A percentile compares a stretch with the other conserved stretches of the same genome.
These are phyloP conservation scores for Homalodisca vitripennis DNA, from an alignment of 1,140 invertebrate genomes.

Conservation along the genomic window DNA sequence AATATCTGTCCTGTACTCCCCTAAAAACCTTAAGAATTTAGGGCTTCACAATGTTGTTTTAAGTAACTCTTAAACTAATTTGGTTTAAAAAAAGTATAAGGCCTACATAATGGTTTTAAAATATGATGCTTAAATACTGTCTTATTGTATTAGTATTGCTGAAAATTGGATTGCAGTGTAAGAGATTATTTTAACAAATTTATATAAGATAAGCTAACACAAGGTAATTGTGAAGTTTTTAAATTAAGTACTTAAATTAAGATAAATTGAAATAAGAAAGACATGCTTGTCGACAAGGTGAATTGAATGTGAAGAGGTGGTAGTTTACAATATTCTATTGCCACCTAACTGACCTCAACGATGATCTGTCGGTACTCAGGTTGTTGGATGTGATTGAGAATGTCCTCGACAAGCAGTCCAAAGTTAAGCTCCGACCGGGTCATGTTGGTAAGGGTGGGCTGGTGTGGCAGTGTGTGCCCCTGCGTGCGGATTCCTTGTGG, in stretches of 20 bases:
- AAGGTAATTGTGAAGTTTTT: neutral
- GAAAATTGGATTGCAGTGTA: no score
- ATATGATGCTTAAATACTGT: no score
- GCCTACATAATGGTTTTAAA: no score
- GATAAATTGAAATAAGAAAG: neutral
- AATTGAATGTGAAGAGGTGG: no score
- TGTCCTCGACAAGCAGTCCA: slow-evolving; percentile 91
- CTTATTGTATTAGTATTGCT: no score
- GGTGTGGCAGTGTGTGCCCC: slow-evolving; percentile 81
- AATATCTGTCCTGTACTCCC: no score
- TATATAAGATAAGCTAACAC: neutral
- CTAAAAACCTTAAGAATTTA: no score
- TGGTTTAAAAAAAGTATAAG: no score
- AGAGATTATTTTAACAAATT: no score
- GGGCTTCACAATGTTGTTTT: no score
- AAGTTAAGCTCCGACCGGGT: slow-evolving; percentile 95
- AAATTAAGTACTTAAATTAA: neutral
- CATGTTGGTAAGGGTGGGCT: slow-evolving; percentile 94
- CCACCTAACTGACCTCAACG: slow-evolving; percentile 66
- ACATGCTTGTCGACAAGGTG: neutral
- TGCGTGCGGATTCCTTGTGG: slow-evolving; percentile 85
- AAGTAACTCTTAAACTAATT: no score
- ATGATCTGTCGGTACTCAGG: slow-evolving; percentile 93
- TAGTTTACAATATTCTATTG: slow-evolving; percentile 20
- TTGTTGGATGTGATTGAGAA: slow-evolving; percentile 81